Evolutionary conservation across 1,140 invertebrate genomes (phyloP).

Genomic region (Leucophenga varia): DNA sequence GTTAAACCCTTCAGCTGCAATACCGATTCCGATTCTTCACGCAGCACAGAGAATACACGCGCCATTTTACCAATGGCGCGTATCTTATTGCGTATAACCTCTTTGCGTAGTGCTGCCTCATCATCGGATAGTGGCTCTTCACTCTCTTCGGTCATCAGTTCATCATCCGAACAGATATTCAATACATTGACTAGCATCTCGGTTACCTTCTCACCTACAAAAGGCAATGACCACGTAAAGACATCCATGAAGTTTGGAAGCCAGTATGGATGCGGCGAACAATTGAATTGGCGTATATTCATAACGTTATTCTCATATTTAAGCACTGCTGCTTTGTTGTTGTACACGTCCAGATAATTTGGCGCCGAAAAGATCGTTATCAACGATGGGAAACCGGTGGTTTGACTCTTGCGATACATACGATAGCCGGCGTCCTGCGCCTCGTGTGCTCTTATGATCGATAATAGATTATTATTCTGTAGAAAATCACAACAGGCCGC

Average conservation of each 20-base stretch:
- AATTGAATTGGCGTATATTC: constrained; percentile 99
- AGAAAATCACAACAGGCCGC: constrained; percentile 99
- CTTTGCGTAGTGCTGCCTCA: constrained; percentile 93
- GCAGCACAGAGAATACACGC: constrained; percentile 95
- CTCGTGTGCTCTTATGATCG: constrained; percentile 99
- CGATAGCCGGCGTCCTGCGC: constrained; percentile 99
- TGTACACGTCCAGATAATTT: constrained; percentile 99
- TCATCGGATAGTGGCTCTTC: constrained; percentile 66
- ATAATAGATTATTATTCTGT: constrained; percentile 98
- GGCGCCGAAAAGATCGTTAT: constrained; percentile 99
- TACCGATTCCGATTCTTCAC: constrained; percentile 95
- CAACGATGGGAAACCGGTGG: constrained; percentile 97
- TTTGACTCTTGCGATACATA: constrained; percentile 99
- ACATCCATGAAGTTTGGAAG: constrained; percentile 99
- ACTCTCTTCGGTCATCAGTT: constrained; percentile 81
- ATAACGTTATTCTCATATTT: constrained; percentile 99
- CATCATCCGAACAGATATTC: constrained; percentile 99
- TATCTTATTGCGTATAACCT: constrained; percentile 99
- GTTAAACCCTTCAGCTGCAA: constrained; percentile 96
- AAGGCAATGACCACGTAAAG: constrained; percentile 99
- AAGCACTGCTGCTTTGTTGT: constrained; percentile 99
- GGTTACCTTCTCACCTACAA: constrained; percentile 99
- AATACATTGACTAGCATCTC: constrained; percentile 99
- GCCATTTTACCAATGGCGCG: constrained; percentile 99
- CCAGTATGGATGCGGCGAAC: constrained; percentile 99